These are phyloP conservation scores for Drosophila dives DNA, from an alignment of 2,888 invertebrate genomes.

Conservation along the genomic window DNA sequence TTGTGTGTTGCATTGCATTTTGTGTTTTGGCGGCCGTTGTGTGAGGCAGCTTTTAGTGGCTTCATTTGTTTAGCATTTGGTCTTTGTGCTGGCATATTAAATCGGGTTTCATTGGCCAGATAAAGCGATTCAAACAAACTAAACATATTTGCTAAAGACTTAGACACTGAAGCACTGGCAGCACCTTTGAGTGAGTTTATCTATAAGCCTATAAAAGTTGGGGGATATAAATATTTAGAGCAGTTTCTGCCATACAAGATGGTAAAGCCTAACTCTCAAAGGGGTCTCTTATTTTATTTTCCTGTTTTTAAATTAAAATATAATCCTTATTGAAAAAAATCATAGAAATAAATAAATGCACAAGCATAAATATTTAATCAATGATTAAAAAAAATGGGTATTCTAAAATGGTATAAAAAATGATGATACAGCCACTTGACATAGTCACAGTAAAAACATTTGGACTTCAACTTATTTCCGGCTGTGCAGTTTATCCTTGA, in stretches of 20 bases:
- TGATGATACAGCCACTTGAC: not conserved
- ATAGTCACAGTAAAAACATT: constrained; percentile 4
- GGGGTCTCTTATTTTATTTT: not conserved
- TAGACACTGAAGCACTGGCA: not conserved
- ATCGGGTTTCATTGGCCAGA: constrained; percentile 20
- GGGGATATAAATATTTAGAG: not conserved
- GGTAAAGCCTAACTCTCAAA: not conserved
- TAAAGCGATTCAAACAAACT: constrained; percentile 5
- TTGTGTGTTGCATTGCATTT: constrained; percentile 23
- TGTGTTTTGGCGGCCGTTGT: constrained; percentile 31
- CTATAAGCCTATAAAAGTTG: not conserved
- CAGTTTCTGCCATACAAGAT: not conserved
- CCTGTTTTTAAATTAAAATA: not conserved
- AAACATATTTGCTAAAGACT: constrained; percentile 13
- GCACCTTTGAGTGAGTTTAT: not conserved
- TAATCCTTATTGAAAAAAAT: not conserved
- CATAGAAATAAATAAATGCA: not conserved
- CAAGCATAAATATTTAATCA: not conserved
- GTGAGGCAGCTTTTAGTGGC: constrained; percentile 53
- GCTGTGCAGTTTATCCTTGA: constrained; percentile 64
- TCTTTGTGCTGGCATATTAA: constrained; percentile 37
- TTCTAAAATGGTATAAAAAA: not conserved
- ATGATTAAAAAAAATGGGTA: not conserved
- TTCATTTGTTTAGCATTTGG: constrained; percentile 45
- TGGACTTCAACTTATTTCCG: constrained; percentile 43